A percentile compares a stretch with the other conserved stretches of the same genome.
phyloP scores from a whole-genome alignment of 2,797 vertebrate species.

The Myotis findleyi region DNA sequence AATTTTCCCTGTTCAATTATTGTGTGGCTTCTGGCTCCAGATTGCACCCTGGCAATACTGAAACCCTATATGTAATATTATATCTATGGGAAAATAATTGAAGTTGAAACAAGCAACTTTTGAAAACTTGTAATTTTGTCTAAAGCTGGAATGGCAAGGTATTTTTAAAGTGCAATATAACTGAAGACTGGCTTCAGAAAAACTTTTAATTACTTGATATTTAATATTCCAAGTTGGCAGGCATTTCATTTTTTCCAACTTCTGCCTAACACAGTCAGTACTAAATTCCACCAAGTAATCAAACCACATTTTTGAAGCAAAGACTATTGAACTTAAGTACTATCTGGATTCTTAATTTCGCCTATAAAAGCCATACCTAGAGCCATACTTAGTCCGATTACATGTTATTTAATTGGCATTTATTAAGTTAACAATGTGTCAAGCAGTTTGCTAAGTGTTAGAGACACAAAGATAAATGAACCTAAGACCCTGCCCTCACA shows the following conservation, averaged over 20 bases:
- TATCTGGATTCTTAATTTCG: neutral
- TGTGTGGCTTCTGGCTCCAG: neutral
- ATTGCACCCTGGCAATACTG: neutral
- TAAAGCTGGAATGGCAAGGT: neutral
- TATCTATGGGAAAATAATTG: neutral
- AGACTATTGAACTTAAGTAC: neutral
- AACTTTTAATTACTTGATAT: slow-evolving; percentile 24
- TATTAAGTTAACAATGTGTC: neutral
- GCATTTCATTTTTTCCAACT: neutral
- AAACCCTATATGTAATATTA: neutral
- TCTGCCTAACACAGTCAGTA: neutral
- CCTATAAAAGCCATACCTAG: neutral
- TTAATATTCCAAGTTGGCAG: slow-evolving; percentile 1
- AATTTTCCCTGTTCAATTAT: neutral
- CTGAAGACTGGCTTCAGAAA: slow-evolving; percentile 37
- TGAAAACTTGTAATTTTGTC: neutral
- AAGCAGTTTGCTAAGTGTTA: neutral
- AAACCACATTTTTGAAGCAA: neutral
- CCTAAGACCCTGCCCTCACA: neutral
- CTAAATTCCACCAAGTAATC: neutral
- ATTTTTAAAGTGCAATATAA: slow-evolving; percentile 8
- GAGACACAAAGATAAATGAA: neutral
- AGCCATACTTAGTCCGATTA: neutral
- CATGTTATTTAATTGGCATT: neutral
- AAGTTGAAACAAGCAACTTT: neutral